Conservation (phyloP, 2,113 vertebrate species). For the Oceanodroma tethys region DNA sequence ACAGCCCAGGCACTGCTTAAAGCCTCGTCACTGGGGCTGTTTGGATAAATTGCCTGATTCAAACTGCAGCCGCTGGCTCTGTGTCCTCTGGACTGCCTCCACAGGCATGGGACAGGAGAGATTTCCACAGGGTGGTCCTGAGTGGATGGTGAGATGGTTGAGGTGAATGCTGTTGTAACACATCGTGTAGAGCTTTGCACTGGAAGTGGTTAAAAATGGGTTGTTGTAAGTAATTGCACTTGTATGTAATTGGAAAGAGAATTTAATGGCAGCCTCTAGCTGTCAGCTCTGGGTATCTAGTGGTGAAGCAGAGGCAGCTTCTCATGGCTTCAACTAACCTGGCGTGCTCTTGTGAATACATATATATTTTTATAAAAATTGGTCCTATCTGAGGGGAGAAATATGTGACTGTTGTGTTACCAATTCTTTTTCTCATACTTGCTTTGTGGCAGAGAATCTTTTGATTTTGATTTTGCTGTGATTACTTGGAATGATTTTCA, state of each 20-base stretch:
- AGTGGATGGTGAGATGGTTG: neutral
- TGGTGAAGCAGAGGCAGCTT: neutral
- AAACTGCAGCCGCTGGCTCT: neutral
- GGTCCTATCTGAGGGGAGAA: neutral
- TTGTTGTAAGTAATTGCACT: neutral
- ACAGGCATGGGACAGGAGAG: neutral
- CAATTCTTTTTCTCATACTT: neutral
- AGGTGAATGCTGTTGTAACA: neutral
- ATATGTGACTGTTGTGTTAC: neutral
- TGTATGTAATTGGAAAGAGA: neutral
- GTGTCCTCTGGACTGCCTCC: neutral
- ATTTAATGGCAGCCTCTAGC: neutral
- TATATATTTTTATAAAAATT: neutral
- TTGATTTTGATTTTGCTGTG: conserved; percentile 27
- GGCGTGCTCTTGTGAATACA: neutral
- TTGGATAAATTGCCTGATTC: neutral
- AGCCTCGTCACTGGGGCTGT: rapidly evolving
- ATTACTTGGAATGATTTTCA: neutral
- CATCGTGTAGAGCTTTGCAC: neutral
- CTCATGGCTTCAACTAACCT: neutral
- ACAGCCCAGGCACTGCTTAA: neutral
- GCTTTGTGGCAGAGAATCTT: conserved; percentile 21
- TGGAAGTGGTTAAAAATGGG: neutral
- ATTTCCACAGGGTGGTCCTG: neutral
- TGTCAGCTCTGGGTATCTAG: neutral